A percentile compares a stretch with the other conserved stretches of the same genome.
phyloP scores from a whole-genome alignment of 2,797 vertebrate genomes.

The Linurgus olivaceus region DNA sequence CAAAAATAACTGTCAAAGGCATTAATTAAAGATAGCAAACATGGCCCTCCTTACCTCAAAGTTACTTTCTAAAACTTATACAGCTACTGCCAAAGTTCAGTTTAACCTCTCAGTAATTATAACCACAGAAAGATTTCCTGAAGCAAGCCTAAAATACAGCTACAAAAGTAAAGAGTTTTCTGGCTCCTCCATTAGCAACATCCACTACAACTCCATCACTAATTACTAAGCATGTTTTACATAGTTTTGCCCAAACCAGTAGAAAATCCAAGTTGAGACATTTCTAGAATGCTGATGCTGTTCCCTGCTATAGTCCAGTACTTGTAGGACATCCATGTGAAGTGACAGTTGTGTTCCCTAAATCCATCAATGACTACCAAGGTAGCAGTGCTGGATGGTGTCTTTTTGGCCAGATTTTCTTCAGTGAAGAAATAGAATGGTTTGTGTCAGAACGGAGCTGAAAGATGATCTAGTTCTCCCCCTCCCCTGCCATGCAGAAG shows the following conservation, averaged over 20 bases:
- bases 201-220: not conserved
- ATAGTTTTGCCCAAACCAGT: not conserved
- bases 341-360: not conserved
- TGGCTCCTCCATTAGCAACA: not conserved
- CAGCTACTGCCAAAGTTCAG: not conserved
- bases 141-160: not conserved
- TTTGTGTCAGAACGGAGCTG: not conserved
- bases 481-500: not conserved
- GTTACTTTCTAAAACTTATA: conserved; percentile 22
- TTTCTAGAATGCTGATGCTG: not conserved
- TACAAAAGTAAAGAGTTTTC: not conserved
- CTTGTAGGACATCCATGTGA: not conserved
- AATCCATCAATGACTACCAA: not conserved
- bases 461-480: not conserved
- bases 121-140: not conserved
- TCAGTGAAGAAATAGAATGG: not conserved
- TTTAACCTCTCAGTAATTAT: not conserved
- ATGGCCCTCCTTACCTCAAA: not conserved
- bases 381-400: not conserved
- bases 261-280: not conserved
- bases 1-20: not conserved
- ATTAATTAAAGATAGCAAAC: not conserved
- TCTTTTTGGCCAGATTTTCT: not conserved
- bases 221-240: not conserved
- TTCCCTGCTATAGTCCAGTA: not conserved